Base-by-base conservation (phyloP, 2,113 vertebrate genomes). In the Phasianus colchicus region DNA sequence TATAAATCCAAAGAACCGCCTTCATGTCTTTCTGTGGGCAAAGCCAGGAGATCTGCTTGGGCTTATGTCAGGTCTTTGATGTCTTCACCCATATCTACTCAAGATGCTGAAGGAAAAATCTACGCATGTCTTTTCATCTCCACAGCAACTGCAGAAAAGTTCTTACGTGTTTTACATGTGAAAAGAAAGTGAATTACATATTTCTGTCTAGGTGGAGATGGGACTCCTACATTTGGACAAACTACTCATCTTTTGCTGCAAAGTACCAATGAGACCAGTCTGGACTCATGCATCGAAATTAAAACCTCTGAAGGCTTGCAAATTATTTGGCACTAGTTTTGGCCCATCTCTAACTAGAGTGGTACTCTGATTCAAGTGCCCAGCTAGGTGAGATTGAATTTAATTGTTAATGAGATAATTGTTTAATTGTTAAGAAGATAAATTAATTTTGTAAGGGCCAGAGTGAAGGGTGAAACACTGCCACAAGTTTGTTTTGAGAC, bases 381-480 rank as follows among this genome's bases (percentile, higher is more conserved):
- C 36, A 83, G 14, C 12, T 43, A n/a, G 15, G 24, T 1, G 4
- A 81, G 20, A 83, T 13, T 50, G 13, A 64, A 5, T 12, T 76
- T 82, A 57, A 58, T 82, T 43, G 67, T 64, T 69, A 36, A 82
- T 77, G 24, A 50, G n/a, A 54, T 54, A 82, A 24, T 25, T n/a
- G n/a, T n/a, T n/a, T 25, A 70, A 84, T 34, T 42, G 6, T 47
- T 70, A 54, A 17, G 5, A 77, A 50, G n/a, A 30, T 40, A 63
- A 40, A 54, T 77, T 40, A 34, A 40, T 75, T 77, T 74, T 24
- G 54, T 66, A 34, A 3, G 78, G 45, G n/a, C 40, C 40, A 80
- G n/a, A 77, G 40, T 7, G 0, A 0, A n/a, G n/a, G 77, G 45
- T 7, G 0, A 0, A n/a, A 29, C 19, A 55, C 15, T 87, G 45